Conservation (phyloP, 1,140 invertebrate species). For the Melipona quadrifasciata region DNA sequence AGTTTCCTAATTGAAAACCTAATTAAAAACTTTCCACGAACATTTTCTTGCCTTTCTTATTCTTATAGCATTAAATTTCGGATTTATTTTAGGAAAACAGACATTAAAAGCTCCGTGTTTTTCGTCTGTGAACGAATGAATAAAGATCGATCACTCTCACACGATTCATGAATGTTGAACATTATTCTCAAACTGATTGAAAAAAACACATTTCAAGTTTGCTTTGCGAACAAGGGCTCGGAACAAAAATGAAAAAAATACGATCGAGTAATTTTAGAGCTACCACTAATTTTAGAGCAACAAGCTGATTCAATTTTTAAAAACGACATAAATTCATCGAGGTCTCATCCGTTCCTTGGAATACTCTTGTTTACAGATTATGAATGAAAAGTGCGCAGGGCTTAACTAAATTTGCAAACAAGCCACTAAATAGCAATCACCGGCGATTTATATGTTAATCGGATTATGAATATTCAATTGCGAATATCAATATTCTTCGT, state of each 20-base stretch:
- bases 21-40: constrained; percentile 13
- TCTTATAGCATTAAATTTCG: too few species aligned
- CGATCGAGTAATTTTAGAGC: neutral
- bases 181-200: too few species aligned
- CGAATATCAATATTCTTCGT: neutral
- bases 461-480: neutral
- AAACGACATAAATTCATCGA: too few species aligned
- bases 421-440: neutral
- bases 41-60: neutral
- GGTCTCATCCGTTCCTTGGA: too few species aligned
- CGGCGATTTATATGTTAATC: neutral
- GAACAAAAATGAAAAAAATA: neutral
- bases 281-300: neutral
- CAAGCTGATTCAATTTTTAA: too few species aligned
- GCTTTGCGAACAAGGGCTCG: too few species aligned
- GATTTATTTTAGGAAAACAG: neutral
- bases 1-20: constrained; percentile 16
- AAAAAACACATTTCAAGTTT: too few species aligned
- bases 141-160: neutral
- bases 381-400: neutral
- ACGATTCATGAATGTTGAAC: too few species aligned
- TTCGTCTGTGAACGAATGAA: neutral
- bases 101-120: neutral
- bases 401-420: neutral
- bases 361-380: neutral